Evolutionary conservation across 1,140 invertebrate species (phyloP).

Genomic region (Grapholita molesta): DNA sequence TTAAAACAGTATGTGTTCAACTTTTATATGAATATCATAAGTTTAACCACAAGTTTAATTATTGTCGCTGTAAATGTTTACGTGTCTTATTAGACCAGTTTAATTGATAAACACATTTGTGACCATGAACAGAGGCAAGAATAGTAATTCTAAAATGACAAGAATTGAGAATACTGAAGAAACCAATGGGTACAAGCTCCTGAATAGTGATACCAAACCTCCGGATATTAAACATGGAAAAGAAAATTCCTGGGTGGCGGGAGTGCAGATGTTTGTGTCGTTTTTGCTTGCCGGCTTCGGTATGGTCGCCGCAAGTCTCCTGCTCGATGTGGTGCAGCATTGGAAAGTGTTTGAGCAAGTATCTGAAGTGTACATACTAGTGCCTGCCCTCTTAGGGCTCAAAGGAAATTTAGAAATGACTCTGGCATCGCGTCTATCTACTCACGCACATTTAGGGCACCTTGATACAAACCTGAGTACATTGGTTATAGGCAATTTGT

Average conservation of each 20-base stretch:
- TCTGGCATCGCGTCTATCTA: conserved; percentile 94
- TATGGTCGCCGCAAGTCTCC: conserved; percentile 93
- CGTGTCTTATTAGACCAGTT: conserved; percentile 29
- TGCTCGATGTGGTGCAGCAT: conserved; percentile 92
- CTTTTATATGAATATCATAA: not conserved
- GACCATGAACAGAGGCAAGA: conserved; percentile 69
- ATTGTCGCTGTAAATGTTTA: conserved; percentile 21
- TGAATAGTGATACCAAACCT: conserved; percentile 57
- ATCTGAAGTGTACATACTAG: conserved; percentile 94
- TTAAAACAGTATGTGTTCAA: conserved; percentile 8
- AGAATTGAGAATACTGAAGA: conserved; percentile 39
- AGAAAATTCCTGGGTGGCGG: conserved; percentile 80
- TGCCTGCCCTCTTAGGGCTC: conserved; percentile 95
- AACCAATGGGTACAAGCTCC: conserved; percentile 47
- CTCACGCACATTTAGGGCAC: conserved; percentile 91
- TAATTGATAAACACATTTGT: conserved; percentile 39
- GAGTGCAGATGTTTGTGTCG: conserved; percentile 92
- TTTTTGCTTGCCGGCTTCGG: conserved; percentile 95
- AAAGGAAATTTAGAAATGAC: conserved; percentile 99
- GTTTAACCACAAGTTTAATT: not conserved
- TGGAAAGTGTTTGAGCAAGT: conserved; percentile 93
- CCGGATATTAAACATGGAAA: conserved; percentile 58
- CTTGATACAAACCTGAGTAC: conserved; percentile 86
- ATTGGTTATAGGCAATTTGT: conserved; percentile 91
- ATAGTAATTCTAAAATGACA: conserved; percentile 50